A percentile compares a stretch with the other conserved stretches of the same genome.
Evolutionary conservation across 2,113 vertebrate genomes (phyloP).

Genomic region (Pedetes capensis): DNA sequence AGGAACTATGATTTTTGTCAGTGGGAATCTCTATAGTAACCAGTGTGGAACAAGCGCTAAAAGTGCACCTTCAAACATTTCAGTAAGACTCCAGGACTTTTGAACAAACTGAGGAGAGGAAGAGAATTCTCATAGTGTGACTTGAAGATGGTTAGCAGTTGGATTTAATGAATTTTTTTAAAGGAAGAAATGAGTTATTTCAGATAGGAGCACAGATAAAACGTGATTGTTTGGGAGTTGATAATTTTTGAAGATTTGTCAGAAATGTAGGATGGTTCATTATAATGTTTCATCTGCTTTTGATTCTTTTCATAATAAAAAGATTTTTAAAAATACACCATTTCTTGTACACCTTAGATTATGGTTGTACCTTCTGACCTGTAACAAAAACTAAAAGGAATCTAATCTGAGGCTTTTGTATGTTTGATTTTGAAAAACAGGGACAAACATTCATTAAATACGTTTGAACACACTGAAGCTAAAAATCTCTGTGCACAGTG

Average conservation of each 20-base stretch:
- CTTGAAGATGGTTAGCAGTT: too few relatives aligned
- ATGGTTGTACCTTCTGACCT: neutral
- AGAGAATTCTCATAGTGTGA: neutral
- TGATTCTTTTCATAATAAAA: neutral
- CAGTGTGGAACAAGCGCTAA: neutral
- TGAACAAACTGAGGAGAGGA: neutral
- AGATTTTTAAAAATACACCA: neutral
- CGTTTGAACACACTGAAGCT: too few relatives aligned
- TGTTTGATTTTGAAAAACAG: neutral
- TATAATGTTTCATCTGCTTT: neutral
- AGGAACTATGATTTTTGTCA: neutral
- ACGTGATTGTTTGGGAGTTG: neutral
- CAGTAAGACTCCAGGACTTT: neutral
- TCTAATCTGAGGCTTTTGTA: neutral
- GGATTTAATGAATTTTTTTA: neutral
- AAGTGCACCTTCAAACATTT: neutral
- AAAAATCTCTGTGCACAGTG: neutral
- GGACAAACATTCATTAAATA: neutral
- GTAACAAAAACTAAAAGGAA: neutral
- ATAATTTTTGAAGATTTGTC: neutral
- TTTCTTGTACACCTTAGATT: neutral
- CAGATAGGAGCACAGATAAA: neutral
- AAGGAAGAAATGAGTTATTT: neutral
- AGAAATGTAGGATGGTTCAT: neutral
- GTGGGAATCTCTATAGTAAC: neutral